A percentile compares a stretch with the other conserved stretches of the same genome.
Evolutionary conservation across 2,797 vertebrate species (phyloP).

Genomic region (Percopsis omiscomaycus): DNA sequence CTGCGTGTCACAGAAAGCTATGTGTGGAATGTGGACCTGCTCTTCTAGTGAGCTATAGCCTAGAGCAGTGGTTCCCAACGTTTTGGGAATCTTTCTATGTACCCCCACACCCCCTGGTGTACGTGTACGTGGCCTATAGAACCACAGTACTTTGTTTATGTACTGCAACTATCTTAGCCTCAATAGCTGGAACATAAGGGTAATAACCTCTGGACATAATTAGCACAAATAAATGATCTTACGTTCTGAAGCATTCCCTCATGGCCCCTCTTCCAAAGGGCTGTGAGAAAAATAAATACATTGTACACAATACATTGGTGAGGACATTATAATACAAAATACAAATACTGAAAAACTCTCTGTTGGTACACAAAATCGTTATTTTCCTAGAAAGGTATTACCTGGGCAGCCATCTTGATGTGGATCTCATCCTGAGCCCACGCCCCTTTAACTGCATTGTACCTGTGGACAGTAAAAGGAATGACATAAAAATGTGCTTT

Average conservation of each 20-base stretch:
- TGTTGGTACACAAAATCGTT: neutral
- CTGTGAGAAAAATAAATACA: conserved; percentile 67
- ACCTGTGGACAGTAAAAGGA: conserved; percentile 73
- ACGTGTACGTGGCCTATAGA: neutral
- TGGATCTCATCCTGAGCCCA: conserved; percentile 92
- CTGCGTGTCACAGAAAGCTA: conserved; percentile 2
- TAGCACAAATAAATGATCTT: conserved; percentile 66
- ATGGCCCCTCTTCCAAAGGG: conserved; percentile 95
- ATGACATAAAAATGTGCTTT: neutral
- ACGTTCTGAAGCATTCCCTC: conserved; percentile 97
- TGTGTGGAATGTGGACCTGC: conserved; percentile 40
- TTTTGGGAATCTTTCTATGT: too few relatives aligned
- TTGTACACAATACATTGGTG: neutral
- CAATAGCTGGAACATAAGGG: neutral
- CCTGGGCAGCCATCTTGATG: conserved; percentile 94
- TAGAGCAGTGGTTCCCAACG: too few relatives aligned
- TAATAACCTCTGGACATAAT: conserved; percentile 20
- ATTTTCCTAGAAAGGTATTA: conserved; percentile 51
- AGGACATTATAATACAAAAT: neutral
- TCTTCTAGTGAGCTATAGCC: neutral
- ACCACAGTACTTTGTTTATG: conserved; percentile 30
- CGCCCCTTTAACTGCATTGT: conserved; percentile 88
- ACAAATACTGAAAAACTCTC: neutral
- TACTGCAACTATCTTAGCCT: neutral
- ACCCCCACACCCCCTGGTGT: too few relatives aligned